Evolutionary conservation across 2,113 vertebrate species (phyloP).

Genomic region (Nanorana parkeri): DNA sequence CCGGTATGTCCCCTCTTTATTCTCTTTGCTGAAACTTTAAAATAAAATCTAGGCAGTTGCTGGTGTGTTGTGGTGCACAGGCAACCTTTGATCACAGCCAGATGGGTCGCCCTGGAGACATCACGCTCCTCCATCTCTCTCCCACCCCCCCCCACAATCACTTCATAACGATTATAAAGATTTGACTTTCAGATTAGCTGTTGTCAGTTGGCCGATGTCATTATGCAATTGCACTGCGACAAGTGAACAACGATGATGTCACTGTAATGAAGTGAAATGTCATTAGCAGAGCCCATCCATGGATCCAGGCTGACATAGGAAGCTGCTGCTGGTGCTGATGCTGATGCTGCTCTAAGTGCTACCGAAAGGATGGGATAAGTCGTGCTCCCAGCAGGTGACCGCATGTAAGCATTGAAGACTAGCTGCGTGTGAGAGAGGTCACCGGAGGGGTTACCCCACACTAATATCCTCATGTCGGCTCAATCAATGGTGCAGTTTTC

Average conservation of each 20-base stretch:
- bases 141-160: background rate
- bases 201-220: too few species aligned
- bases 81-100: background rate
- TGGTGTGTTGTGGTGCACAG: background rate
- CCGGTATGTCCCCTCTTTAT: too few species aligned
- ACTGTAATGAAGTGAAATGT: conserved; percentile 39
- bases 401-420: conserved; percentile 29
- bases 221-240: conserved; percentile 11
- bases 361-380: background rate
- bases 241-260: conserved; percentile 35
- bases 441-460: background rate
- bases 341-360: background rate
- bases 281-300: conserved; percentile 31
- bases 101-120: conserved; percentile 10
- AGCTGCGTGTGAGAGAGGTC: background rate
- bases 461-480: too few species aligned
- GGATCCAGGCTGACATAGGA: conserved; percentile 11
- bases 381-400: conserved; percentile 12
- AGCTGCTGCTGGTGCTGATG: background rate
- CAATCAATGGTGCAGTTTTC: too few species aligned
- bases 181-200: conserved; percentile 2
- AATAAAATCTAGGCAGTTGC: background rate
- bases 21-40: background rate
- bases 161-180: background rate
- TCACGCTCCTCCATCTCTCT: too few species aligned